phyloP scores from a whole-genome alignment of 1,140 invertebrate genomes.

The Thaumatotibia leucotreta region DNA sequence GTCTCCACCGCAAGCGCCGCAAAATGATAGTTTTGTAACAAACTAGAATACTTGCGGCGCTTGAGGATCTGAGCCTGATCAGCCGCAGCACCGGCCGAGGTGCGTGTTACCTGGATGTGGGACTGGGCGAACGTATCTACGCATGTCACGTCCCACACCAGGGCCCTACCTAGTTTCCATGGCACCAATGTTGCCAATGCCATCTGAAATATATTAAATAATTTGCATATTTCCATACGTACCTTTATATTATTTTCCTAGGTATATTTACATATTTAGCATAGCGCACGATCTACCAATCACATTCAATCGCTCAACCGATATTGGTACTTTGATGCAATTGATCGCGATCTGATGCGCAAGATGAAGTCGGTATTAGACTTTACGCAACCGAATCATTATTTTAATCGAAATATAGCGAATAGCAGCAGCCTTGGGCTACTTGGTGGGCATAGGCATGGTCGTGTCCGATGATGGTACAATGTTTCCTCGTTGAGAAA shows the following conservation, averaged over 20 bases:
- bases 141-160: too few relatives aligned
- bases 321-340: background rate
- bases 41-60: too few relatives aligned
- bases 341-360: background rate
- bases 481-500: background rate
- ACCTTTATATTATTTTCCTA: background rate
- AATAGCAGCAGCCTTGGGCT: background rate
- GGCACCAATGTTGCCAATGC: too few relatives aligned
- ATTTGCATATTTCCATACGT: too few relatives aligned
- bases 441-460: background rate
- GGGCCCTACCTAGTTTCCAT: too few relatives aligned
- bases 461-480: background rate
- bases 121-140: too few relatives aligned
- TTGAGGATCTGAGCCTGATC: too few relatives aligned
- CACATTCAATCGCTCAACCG: background rate
- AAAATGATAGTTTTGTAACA: too few relatives aligned
- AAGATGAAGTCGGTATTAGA: background rate
- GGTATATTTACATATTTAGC: background rate
- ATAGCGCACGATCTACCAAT: background rate
- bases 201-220: too few relatives aligned
- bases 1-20: too few relatives aligned
- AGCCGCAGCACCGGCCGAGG: too few relatives aligned
- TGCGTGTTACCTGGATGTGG: too few relatives aligned
- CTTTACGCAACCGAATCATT: slow-evolving; percentile 2
- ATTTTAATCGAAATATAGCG: background rate